Base-by-base conservation (phyloP, 2,797 vertebrate species). In the Cossypha niveicapilla region DNA sequence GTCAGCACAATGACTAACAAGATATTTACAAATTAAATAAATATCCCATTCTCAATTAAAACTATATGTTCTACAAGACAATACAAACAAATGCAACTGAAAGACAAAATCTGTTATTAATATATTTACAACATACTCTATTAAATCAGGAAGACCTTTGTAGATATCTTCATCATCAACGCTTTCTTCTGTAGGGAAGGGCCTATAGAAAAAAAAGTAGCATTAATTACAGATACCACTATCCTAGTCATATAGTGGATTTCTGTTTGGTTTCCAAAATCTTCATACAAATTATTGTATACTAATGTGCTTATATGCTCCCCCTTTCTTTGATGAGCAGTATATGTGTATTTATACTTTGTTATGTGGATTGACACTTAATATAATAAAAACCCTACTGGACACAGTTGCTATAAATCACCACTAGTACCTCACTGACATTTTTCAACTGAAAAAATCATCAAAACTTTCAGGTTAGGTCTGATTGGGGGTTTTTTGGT, bases 101-200 rank as follows among this genome's bases (percentile, higher is more conserved):
- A 58, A 65, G 22, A 6, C 18, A 53, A 58, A 47, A 44, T 25
- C 34, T 57, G 73, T 34, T n/a, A 85, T 37, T 85, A 21, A 57
- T 53, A 76, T 65, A 77, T 53, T 30, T 67, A 86, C 45, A 90
- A 98, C 99, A 0, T 98, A 99, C 99, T 99, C 99, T 90, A 99
- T 98, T 56, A 99, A 97, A 95, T 99, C 99, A 80, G 99, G 99
- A 91, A 99, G 98, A 95, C 98, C 97, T 98, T 99, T 99, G 97
- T 99, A 99, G 96, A 99, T 97, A 73, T 99, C 99, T 71, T 99
- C 99, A 78, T 99, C 98, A 61, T 98, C 98, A 63, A 99, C 65
- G 1, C 98, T 99, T 89, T 99, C 98, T 96, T 99, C 99, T 22
- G 99, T 99, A 15, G 99, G 99, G 94, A 99, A 99, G 0, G 99